These are phyloP conservation scores for Tyto alba DNA, from an alignment of 2,113 vertebrate species.

Conservation along the genomic window DNA sequence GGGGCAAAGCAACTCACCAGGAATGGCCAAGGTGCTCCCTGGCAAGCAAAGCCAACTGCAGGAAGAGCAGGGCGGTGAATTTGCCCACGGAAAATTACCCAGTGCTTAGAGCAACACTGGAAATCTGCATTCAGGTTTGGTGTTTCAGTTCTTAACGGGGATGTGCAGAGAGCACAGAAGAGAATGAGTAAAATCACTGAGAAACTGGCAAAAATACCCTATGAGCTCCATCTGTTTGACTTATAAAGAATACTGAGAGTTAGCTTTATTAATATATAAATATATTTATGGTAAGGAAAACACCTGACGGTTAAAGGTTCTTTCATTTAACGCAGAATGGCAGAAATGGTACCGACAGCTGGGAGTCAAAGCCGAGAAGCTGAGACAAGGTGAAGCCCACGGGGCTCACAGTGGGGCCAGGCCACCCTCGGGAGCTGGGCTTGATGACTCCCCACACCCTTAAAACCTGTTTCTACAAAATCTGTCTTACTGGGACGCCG, in stretches of 20 bases:
- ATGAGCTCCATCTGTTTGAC: background rate
- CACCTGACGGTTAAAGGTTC: background rate
- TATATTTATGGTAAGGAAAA: background rate
- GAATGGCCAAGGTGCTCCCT: background rate
- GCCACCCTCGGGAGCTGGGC: background rate
- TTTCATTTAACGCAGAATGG: background rate
- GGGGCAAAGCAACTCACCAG: accelerated
- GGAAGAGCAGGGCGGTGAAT: background rate
- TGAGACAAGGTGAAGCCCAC: accelerated
- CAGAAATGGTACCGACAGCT: accelerated
- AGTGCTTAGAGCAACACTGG: background rate
- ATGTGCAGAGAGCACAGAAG: background rate
- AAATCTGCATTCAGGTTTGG: background rate
- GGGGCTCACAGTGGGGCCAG: background rate
- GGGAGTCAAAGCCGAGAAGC: background rate
- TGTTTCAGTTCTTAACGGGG: background rate
- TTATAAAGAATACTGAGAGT: background rate
- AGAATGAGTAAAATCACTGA: background rate
- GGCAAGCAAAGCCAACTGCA: background rate
- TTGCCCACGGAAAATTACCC: background rate
- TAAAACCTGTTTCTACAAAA: accelerated
- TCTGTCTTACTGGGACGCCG: background rate
- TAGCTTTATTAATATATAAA: background rate
- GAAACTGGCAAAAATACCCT: background rate
- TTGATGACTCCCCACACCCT: background rate